Evolutionary conservation across 30 jellyfish, hydroid and myxozoan species (phyloP).

Genomic region (Pelagia noctiluca): DNA sequence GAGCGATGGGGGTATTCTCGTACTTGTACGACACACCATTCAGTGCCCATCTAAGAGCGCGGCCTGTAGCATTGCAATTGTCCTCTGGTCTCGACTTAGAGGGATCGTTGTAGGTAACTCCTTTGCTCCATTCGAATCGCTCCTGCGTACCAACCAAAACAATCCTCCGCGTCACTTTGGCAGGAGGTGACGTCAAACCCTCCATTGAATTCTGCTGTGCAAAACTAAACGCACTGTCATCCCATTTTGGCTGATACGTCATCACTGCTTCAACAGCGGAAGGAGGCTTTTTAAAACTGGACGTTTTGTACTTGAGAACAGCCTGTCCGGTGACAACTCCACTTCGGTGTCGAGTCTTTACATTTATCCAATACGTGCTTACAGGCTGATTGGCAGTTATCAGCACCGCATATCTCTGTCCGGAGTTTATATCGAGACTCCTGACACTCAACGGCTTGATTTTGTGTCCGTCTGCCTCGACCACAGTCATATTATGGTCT

Average conservation of each 20-base stretch:
- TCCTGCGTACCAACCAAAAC: conserved; percentile 65
- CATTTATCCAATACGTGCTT: conserved; percentile 63
- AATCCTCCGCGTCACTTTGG: conserved; percentile 60
- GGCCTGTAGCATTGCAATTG: conserved; percentile 44
- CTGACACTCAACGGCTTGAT: conserved; percentile 31
- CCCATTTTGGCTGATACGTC: conserved; percentile 69
- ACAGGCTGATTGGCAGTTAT: conserved; percentile 40
- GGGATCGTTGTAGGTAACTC: conserved; percentile 36
- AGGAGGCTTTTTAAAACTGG: conserved; percentile 9
- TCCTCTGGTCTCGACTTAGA: conserved; percentile 25
- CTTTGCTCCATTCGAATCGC: conserved; percentile 57
- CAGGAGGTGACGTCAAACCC: conserved; percentile 53
- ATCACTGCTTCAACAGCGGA: conserved; percentile 13
- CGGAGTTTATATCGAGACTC: conserved; percentile 65
- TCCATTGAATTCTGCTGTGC: conserved; percentile 39
- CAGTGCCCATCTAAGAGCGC: conserved; percentile 69
- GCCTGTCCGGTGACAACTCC: conserved; percentile 72
- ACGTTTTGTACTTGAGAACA: conserved; percentile 33
- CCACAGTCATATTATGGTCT: conserved; percentile 58
- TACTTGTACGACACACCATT: conserved; percentile 55
- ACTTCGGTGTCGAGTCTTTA: conserved; percentile 68
- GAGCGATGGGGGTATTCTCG: conserved; percentile 77
- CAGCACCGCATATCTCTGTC: conserved; percentile 68
- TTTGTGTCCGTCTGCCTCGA: conserved; percentile 64
- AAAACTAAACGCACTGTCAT: conserved; percentile 37